Conservation (phyloP, 2,888 invertebrate genomes). For the Andrena dorsata region DNA sequence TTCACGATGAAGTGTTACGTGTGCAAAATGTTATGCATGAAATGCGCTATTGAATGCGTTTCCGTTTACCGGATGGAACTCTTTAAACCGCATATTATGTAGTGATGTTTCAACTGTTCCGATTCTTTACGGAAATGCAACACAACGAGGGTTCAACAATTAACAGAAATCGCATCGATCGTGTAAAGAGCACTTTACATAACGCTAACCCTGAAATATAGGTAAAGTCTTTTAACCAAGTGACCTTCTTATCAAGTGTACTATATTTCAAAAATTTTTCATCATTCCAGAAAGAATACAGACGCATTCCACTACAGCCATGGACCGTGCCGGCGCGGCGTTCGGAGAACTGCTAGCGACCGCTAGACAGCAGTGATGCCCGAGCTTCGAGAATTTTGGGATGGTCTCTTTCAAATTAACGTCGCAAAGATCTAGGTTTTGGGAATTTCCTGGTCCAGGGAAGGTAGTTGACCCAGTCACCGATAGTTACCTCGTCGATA, state of each 20-base stretch:
- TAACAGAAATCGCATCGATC: conserved; percentile 29
- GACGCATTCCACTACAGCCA: too few species aligned
- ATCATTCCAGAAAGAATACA: neutral
- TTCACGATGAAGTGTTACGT: conserved; percentile 8
- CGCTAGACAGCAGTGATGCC: too few species aligned
- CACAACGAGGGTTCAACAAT: conserved; percentile 13
- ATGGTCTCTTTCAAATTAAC: too few species aligned
- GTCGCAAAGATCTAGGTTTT: too few species aligned
- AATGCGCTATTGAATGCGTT: conserved; percentile 58
- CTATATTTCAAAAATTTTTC: neutral
- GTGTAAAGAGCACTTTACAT: neutral
- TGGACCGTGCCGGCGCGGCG: too few species aligned
- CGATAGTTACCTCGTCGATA: too few species aligned
- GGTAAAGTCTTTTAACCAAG: neutral
- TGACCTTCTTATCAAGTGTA: neutral
- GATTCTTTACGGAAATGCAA: conserved; percentile 28
- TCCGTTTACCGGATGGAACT: conserved; percentile 59
- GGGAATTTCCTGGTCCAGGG: too few species aligned
- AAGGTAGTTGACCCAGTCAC: too few species aligned
- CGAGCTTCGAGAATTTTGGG: too few species aligned
- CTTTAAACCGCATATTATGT: conserved; percentile 47
- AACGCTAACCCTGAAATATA: neutral
- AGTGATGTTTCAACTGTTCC: conserved; percentile 6
- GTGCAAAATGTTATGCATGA: conserved; percentile 46
- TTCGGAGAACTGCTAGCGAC: too few species aligned